Base-by-base conservation (phyloP, 2,797 vertebrate species). In the Pelochelys cantorii region DNA sequence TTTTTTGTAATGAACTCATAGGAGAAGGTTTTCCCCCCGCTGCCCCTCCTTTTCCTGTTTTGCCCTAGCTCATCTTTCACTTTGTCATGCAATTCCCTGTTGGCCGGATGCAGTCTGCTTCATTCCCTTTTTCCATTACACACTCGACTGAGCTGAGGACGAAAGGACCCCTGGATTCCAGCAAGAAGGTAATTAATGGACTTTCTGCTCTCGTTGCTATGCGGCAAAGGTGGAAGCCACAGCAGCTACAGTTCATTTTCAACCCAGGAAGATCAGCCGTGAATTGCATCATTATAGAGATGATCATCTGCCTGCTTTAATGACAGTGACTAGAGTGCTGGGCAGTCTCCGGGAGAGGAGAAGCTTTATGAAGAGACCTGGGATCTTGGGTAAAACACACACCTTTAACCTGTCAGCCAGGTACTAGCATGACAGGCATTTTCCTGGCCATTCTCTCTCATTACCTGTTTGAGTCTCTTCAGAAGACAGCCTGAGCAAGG, bases 51-150 rank as follows among this genome's bases (percentile, higher is more conserved):
- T 80, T 81, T 79, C 93, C 81, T 80, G 56, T 87, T 56, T 92
- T 92, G 90, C 91, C 82, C 55, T 68, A 92, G 91, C 94, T 93
- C 91, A 95, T 96, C 95, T 95, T 96, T 93, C 96, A 97, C 94
- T 95, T 95, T 97, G 96, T 83, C 95, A 94, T 95, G 97, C 93
- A 94, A 95, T 96, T 97, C 97, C 98, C 98, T 90, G 90, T 95
- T 90, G 97, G 95, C 96, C 96, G 93, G 94, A 87, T 37, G 71
- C 97, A 98, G 98, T 96, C 98, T 98, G 98, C 95, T 95, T 96
- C 62, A 0, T 85, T 98, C 96, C 97, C 92, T 98, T 97, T 98
- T 99, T 98, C 98, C 98, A 99, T 99, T 99, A 99, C 99, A 99
- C 99, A 99, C 99, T 98, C 95, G 98, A 98, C 97, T 99, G 99